Conservation (phyloP, 2,797 vertebrate genomes). For the Melanotaenia trifasciata region DNA sequence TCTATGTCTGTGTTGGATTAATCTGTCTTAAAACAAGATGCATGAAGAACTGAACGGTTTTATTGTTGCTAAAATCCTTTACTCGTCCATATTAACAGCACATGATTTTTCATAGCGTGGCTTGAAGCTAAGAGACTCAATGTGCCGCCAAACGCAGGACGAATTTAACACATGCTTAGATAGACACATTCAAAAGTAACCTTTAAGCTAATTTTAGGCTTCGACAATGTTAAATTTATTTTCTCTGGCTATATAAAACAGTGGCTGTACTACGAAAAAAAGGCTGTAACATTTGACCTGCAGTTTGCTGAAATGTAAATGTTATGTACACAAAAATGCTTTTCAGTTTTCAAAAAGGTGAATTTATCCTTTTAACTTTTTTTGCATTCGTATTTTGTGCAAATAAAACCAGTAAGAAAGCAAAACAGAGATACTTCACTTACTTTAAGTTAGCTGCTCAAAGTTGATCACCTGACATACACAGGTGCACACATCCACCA, state of each 20-base stretch:
- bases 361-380: neutral
- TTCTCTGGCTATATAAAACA: neutral
- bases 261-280: neutral
- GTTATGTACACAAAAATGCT: neutral
- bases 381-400: no score
- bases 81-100: neutral
- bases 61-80: neutral
- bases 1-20: neutral
- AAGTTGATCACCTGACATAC: neutral
- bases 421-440: neutral
- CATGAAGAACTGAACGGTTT: neutral
- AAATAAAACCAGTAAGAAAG: neutral
- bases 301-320: neutral
- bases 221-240: neutral
- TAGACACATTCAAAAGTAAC: neutral
- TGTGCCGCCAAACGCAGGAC: neutral
- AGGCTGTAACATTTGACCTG: neutral
- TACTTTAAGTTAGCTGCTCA: neutral
- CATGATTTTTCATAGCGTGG: neutral
- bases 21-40: neutral
- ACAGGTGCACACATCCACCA: conserved; percentile 7
- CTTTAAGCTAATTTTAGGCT: neutral
- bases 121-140: neutral
- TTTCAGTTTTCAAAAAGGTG: neutral
- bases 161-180: neutral